Conservation (phyloP, 2,888 invertebrate species). For the Habrosyne pyritoides region DNA sequence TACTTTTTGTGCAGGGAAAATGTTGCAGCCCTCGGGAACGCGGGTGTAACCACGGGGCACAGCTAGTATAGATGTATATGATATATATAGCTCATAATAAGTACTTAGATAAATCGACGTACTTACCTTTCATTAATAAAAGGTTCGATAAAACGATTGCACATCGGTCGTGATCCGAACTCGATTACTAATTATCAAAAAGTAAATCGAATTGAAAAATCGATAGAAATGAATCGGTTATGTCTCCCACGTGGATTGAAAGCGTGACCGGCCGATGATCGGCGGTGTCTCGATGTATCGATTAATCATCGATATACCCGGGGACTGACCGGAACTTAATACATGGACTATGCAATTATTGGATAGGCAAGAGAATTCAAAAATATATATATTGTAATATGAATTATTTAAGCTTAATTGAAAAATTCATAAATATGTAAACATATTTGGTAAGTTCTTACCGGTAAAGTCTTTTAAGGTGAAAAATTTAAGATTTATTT, state of each 20-base stretch:
- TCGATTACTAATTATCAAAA: conserved; percentile 12
- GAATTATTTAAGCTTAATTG: no score
- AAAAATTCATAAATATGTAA: no score
- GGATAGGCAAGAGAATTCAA: not conserved
- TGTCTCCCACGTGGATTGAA: conserved; percentile 24
- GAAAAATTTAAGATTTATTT: no score
- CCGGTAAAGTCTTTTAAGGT: no score
- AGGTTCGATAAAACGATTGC: not conserved
- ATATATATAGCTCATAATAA: no score
- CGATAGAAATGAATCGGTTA: conserved; percentile 8
- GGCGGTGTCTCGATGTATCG: conserved; percentile 23
- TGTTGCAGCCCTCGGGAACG: no score
- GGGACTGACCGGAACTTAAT: conserved; percentile 19
- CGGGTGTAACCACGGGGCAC: no score
- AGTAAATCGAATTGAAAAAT: conserved; percentile 13
- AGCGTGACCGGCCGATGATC: conserved; percentile 30
- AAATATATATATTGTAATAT: no score
- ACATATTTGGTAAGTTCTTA: no score
- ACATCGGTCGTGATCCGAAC: conserved; percentile 1
- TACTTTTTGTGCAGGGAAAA: no score
- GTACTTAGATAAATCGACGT: not conserved
- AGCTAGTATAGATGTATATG: no score
- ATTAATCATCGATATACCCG: conserved; percentile 27
- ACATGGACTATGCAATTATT: conserved; percentile 1
- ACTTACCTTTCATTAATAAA: not conserved